Evolutionary conservation across 2,113 vertebrate genomes (phyloP), one percentile per base, ranked within the genome.

Genomic region (Seriola dumerili): DNA sequence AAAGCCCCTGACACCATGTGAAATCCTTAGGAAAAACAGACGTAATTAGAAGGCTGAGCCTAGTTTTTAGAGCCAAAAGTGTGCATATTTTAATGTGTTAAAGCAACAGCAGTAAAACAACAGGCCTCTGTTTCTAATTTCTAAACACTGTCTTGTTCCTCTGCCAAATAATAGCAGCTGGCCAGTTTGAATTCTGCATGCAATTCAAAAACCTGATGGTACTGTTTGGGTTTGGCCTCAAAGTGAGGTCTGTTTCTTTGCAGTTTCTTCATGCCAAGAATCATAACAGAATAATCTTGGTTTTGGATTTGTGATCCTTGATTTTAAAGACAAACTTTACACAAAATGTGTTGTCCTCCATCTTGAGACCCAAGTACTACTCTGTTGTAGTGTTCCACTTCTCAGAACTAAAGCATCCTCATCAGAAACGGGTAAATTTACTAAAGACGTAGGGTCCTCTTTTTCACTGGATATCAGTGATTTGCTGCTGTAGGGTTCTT

Each of bases 11-110:
- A 69, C 81, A 80, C 38, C 85, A 78, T 63, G 77, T 69, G 85
- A 91, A 92, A 86, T 88, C 25, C 72, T 84, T 8, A 68, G 44
- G 52, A 84, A 77, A 92, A 90, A 59, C 52, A 71, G 21, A 5
- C 50, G 0, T 55, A 50, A 84, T 85, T 85, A 89, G 64, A 88
- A 78, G 85, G 44, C 48, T 69, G 83, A 40, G 72, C 29, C 36
- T 21, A 19, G 58, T 23, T 42, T 42, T 72, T 76, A 74, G 34
- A 40, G 80, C 75, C 78, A 78, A 36, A 74, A 71, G 46, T 71
- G 65, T 67, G 64, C 62, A 70, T 80, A 21, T 78, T 80, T 79
- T 55, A 54, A 78, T 63, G 36, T 21, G 50, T 62, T 74, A 67
- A 83, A 88, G 61, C 65, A 78, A 38, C 62, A 76, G 61, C 38